Base-by-base conservation (phyloP, 2,888 invertebrate genomes). In the Ormia ochracea region DNA sequence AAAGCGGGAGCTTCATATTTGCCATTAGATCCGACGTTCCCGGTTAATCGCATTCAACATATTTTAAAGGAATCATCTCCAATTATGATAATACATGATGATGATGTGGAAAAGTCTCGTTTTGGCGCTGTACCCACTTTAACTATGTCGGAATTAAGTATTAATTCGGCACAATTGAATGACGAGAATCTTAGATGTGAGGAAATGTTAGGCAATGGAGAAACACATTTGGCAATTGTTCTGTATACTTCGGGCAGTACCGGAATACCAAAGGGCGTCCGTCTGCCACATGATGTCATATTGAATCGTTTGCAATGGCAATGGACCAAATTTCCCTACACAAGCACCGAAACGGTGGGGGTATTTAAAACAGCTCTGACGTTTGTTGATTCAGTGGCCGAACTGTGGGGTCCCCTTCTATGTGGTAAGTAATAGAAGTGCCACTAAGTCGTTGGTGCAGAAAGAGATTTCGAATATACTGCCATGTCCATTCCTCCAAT, bases 331-430 rank as follows among this genome's bases (percentile, higher is more conserved):
- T 94, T 97, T 86, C 96, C 97, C 0, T 97, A 93, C 88, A 90
- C 91, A 0, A 85, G 90, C 0, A 91, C 92, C 0, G 95, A 96
- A 85, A 91, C 91, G 7, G 91, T 92, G 3, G 95, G 96, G 84
- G 94, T 96, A 0, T 97, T 97, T 90, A 97, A 97, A 90, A 97
- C 97, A 0, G 95, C 97, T 0, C 90, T 97, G 17, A 97, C 97
- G 0, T 98, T 97, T 87, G 96, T 97, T 3, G 97, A 97, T 88
- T 95, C 96, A 0, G 93, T 96, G 7, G 92, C 94, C 1, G 97
- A 97, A 91, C 93, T 97, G 69, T 96, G 96, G 94, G 95, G 95
- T 0, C 95, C 96, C 0, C 87, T 97, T 50, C 90, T 97, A 14
- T 93, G 93, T 81, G 94, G 94, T 9, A 88, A 90, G 61, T 82